Evolutionary conservation across 2,113 vertebrate genomes (phyloP).

Genomic region (Dasyprocta punctata): DNA sequence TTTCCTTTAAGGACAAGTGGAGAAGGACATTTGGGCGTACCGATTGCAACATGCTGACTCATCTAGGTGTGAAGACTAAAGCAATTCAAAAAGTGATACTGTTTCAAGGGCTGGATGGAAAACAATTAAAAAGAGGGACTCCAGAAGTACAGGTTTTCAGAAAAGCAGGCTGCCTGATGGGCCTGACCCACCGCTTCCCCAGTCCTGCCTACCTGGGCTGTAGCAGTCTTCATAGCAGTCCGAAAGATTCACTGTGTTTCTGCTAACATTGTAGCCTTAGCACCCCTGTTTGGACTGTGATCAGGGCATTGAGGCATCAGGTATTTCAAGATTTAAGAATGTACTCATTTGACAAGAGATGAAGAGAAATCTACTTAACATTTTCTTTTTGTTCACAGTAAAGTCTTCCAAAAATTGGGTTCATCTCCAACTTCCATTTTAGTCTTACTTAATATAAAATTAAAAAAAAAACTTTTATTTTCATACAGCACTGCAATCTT

Average conservation of each 20-base stretch:
- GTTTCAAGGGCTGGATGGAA: neutral
- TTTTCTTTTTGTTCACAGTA: neutral
- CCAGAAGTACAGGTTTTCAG: neutral
- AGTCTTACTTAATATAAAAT: conserved; percentile 52
- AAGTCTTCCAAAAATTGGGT: neutral
- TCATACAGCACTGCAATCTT: neutral
- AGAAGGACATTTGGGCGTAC: conserved; percentile 41
- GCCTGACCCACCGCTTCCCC: accelerated
- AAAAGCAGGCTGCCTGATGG: neutral
- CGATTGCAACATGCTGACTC: conserved; percentile 61
- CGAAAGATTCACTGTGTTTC: neutral
- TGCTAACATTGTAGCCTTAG: neutral
- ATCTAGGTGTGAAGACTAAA: conserved; percentile 33
- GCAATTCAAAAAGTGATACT: neutral
- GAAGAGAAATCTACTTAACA: neutral
- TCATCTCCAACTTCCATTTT: conserved; percentile 29
- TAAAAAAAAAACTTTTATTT: neutral
- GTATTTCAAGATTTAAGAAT: conserved; percentile 14
- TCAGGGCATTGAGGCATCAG: neutral
- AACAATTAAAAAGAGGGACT: conserved; percentile 24
- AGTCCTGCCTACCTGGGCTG: neutral
- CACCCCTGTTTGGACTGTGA: neutral
- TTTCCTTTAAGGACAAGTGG: conserved; percentile 74
- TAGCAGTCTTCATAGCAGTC: neutral
- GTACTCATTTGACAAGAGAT: neutral